phyloP scores from a whole-genome alignment of 2,888 invertebrate species.

The Cephus rjabovi region DNA sequence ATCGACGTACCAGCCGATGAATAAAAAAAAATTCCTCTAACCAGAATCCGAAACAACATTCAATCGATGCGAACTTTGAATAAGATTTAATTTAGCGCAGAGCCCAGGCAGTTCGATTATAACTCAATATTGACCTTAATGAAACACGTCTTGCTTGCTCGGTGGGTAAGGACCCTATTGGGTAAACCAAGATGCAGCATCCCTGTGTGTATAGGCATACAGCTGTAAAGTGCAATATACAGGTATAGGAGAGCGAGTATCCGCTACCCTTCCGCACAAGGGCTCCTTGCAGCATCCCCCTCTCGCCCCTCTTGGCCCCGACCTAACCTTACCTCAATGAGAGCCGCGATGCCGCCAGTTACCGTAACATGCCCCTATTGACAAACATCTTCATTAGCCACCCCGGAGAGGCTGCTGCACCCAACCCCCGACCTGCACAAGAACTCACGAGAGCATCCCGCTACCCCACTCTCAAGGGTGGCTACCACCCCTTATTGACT shows the following conservation, averaged over 20 bases:
- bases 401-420: slow-evolving; percentile 25
- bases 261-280: neutral
- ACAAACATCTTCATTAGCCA: slow-evolving; percentile 61
- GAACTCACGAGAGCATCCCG: neutral
- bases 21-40: neutral
- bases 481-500: neutral
- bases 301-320: neutral
- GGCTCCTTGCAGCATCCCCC: neutral
- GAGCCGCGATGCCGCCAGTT: slow-evolving; percentile 37
- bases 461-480: neutral
- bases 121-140: slow-evolving; percentile 50
- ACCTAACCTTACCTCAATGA: neutral
- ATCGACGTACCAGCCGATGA: neutral
- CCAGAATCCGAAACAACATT: neutral
- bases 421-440: slow-evolving; percentile 25
- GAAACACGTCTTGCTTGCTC: slow-evolving; percentile 42
- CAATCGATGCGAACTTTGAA: slow-evolving; percentile 31
- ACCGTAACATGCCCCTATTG: slow-evolving; percentile 53
- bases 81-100: slow-evolving; percentile 40
- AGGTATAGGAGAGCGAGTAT: slow-evolving; percentile 18
- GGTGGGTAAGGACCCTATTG: slow-evolving; percentile 32
- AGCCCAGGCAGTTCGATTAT: slow-evolving; percentile 41
- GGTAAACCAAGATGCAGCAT: slow-evolving; percentile 38
- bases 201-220: slow-evolving; percentile 25
- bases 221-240: slow-evolving; percentile 21